Conservation (phyloP, 2,113 vertebrate species). For the Ploceus nigricollis region DNA sequence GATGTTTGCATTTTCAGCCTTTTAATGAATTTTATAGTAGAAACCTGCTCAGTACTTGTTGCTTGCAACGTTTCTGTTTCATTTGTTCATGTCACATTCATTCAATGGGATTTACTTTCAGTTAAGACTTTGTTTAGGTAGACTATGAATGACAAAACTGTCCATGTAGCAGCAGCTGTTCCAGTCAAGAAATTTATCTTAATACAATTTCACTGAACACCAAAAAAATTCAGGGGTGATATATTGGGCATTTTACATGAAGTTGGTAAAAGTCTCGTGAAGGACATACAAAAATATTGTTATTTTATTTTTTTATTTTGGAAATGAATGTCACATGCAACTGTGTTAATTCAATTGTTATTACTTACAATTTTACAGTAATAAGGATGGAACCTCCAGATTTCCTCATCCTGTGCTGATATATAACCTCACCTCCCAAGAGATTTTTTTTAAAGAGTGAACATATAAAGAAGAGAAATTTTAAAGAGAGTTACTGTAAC, state of each 20-base stretch:
- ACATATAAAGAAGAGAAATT: neutral
- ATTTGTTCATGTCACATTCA: neutral
- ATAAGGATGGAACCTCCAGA: accelerated
- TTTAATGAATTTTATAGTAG: neutral
- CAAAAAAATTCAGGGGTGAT: neutral
- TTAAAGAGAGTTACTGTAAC: neutral
- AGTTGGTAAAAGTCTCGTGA: neutral
- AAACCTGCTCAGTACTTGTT: neutral
- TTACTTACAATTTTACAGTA: neutral
- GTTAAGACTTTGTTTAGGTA: neutral
- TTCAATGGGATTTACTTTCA: neutral
- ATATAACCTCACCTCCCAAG: neutral
- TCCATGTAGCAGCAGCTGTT: neutral
- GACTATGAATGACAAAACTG: neutral
- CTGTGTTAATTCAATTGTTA: neutral
- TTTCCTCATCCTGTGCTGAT: neutral
- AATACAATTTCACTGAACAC: neutral
- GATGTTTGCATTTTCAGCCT: neutral
- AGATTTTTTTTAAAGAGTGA: neutral
- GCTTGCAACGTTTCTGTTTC: neutral
- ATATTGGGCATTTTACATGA: neutral
- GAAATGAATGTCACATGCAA: accelerated
- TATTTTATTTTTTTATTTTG: neutral
- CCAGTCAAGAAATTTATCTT: neutral
- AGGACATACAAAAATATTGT: accelerated